Evolutionary conservation across 1,140 invertebrate species (phyloP).

Genomic region (Nautilus pompilius): DNA sequence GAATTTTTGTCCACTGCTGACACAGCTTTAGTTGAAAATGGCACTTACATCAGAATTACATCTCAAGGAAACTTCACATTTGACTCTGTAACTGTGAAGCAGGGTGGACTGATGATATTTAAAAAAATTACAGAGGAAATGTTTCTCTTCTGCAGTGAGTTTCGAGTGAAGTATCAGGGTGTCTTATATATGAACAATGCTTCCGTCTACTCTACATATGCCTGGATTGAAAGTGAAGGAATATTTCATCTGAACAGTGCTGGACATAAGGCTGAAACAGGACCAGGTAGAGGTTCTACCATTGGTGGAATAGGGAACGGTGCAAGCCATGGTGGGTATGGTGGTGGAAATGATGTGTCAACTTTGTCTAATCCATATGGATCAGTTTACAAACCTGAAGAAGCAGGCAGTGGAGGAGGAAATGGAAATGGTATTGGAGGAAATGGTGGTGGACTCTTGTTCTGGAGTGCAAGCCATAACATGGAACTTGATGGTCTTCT

Average conservation of each 20-base stretch:
- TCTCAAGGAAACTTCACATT: constrained; percentile 28
- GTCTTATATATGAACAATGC: constrained; percentile 38
- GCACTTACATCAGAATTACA: constrained; percentile 23
- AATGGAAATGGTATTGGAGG: constrained; percentile 34
- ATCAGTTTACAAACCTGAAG: constrained; percentile 25
- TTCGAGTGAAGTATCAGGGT: constrained; percentile 35
- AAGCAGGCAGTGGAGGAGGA: constrained; percentile 36
- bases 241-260: constrained; percentile 32
- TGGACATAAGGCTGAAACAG: constrained; percentile 24
- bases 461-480: constrained; percentile 31
- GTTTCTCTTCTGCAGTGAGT: constrained; percentile 22
- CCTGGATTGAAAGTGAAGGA: constrained; percentile 36
- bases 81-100: constrained; percentile 28
- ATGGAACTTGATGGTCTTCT: constrained; percentile 38
- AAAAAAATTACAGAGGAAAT: constrained; percentile 24
- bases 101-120: constrained; percentile 25
- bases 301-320: constrained; percentile 27
- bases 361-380: constrained; percentile 24
- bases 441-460: constrained; percentile 31
- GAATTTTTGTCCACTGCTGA: constrained; percentile 33
- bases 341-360: constrained; percentile 22
- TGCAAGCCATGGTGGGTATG: constrained; percentile 37
- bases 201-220: constrained; percentile 27
- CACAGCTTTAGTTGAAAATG: constrained; percentile 33
- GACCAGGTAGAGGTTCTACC: constrained; percentile 26